Evolutionary conservation across 23 tunicate genomes (phyloP), one percentile per base, ranked within the genome.

Genomic region (Botrylloides violaceus): DNA sequence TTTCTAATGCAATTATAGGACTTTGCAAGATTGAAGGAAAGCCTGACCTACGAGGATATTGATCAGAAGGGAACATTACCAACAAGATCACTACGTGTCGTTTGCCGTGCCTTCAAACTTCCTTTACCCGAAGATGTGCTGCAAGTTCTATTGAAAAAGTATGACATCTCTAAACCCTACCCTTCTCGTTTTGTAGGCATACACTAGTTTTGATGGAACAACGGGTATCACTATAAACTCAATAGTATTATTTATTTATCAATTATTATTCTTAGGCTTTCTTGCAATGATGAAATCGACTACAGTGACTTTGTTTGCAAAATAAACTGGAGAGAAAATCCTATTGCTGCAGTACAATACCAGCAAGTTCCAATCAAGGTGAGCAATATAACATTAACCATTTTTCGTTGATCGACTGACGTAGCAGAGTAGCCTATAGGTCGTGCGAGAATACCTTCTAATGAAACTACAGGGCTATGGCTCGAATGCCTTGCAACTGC

Each of bases 281-380:
- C 85, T 2, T 74, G 43, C 31, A 55, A 75, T 15, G 90, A 73
- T 22, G 34, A 59, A 29, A 68, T 83, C 62, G 61, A 83, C 30
- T 90, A 90, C 82, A 61, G 50, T 25, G 82, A 79, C 28, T 79
- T 83, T 34, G 86, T 87, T 21, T 33, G 64, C 25, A 87, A 70
- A 29, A 35, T 90, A 12, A 90, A 90, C 81, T 90, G 90, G 90
- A 38, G 97, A 65, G 86, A 80, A 70, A 79, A 90, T 68, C 97
- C 97, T 2, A 84, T 79, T 3, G 97, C 78, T 56, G 81, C 86
- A 1, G 75, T 83, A 33, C 90, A 90, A 66, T 90, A 90, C 59
- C 97, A 90, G 61, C 82, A 77, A 35, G 60, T 70, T 5, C 97
- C 97, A 15, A 61, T 90, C 59, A 65, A 74, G 77, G 96, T 88